phyloP scores from a whole-genome alignment of 2,113 vertebrate genomes.

The Pseudolaguvia tuberculata region DNA sequence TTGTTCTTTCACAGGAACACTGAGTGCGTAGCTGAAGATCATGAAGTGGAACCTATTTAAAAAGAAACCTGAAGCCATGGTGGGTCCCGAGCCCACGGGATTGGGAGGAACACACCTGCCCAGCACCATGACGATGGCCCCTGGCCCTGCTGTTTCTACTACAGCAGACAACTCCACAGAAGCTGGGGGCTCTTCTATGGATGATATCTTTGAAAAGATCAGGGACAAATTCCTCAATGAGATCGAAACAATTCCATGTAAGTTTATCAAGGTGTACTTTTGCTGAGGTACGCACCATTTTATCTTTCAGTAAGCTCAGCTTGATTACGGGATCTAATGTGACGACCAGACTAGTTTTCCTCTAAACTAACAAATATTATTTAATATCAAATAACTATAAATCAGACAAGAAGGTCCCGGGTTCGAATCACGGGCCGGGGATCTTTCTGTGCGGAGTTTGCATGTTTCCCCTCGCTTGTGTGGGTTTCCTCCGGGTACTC shows the following conservation, averaged over 20 bases:
- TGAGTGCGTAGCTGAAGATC: constrained; percentile 55
- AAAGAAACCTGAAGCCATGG: constrained; percentile 69
- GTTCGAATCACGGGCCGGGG: too few relatives aligned
- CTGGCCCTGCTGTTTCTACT: constrained; percentile 61
- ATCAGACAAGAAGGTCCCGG: too few relatives aligned
- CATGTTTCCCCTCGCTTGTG: too few relatives aligned
- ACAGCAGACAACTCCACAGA: constrained; percentile 74
- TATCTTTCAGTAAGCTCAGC: not conserved
- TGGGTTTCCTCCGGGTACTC: too few relatives aligned
- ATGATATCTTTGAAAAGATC: constrained; percentile 82
- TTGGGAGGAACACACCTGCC: constrained; percentile 52
- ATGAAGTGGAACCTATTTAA: constrained; percentile 89
- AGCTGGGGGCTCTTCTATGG: constrained; percentile 67
- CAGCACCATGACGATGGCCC: constrained; percentile 61
- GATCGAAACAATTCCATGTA: constrained; percentile 89
- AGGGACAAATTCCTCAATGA: constrained; percentile 91
- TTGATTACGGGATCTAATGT: not conserved
- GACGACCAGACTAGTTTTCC: not conserved
- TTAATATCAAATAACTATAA: too few relatives aligned
- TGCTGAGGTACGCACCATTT: not conserved
- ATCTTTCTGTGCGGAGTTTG: too few relatives aligned
- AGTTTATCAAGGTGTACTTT: constrained; percentile 57
- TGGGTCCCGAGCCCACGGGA: constrained; percentile 63
- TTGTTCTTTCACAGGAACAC: constrained; percentile 30
- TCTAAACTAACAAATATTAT: too few relatives aligned